Base-by-base conservation (phyloP, 2,113 vertebrate genomes). In the Megaceryle torquata region DNA sequence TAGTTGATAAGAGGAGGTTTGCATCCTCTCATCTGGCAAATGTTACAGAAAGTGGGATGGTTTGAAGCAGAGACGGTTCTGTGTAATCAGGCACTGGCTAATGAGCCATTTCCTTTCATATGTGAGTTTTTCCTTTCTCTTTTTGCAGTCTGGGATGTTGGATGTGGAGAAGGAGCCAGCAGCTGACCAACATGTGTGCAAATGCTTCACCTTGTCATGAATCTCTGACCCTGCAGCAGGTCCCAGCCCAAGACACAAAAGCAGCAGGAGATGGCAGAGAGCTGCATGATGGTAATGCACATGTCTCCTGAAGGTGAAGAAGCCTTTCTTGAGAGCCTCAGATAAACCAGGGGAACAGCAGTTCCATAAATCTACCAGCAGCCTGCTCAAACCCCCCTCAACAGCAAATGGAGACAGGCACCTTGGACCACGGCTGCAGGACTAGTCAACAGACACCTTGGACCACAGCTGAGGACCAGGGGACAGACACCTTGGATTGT, bases 1-100 rank as follows among this genome's bases (percentile, higher is more conserved):
- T 88, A 57, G 37, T 70, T 92, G 95, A 88, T 90, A 92, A 95
- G 82, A 83, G 88, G 86, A 90, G 64, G 57, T 56, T 54, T 3
- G 26, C 0, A 1, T 82, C 54, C 51, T 80, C 82, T 88, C 91
- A 56, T 86, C 88, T 90, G 82, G 68, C 76, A 78, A 90, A 74
- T 59, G 79, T 28, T 90, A 53, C 56, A 7, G 3, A 83, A 70
- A 86, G 57, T 15, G 35, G 67, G 37, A 21, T 0, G 1, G 51
- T 74, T 59, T 92, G 91, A 75, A 96, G 91, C 43, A 46, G 72
- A 86, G 50, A 26, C 0, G 4, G 77, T 39, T 67, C 53, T 78
- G 25, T 33, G 10, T 54, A 77, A 93, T 88, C 85, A 74, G 68
- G 67, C 33, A 6, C 68, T 37, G 75, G 59, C 60, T 95, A 89